Conservation (phyloP, 2,888 invertebrate genomes). For the Leucoptera coffeella region DNA sequence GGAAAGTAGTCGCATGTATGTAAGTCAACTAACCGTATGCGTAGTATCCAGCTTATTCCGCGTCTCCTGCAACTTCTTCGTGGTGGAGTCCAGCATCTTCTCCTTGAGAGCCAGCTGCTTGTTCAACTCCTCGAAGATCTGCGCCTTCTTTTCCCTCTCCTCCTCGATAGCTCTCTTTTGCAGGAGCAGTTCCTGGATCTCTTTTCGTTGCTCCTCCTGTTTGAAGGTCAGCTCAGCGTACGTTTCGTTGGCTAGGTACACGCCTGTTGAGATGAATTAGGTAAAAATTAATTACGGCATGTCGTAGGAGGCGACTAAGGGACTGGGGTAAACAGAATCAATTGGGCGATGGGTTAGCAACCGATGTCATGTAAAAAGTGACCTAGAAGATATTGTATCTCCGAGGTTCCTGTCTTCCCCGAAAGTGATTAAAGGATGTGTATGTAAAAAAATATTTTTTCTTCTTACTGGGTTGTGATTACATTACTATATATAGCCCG, state of each 20-base stretch:
- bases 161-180: constrained; percentile 63
- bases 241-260: constrained; percentile 81
- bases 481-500: too few relatives aligned
- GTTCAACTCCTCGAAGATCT: constrained; percentile 41
- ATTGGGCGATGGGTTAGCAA: too few relatives aligned
- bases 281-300: constrained; percentile 1
- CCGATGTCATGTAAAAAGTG: too few relatives aligned
- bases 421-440: too few relatives aligned
- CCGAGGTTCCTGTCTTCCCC: too few relatives aligned
- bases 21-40: constrained; percentile 25
- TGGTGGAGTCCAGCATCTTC: constrained; percentile 27
- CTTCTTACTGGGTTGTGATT: too few relatives aligned
- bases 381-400: too few relatives aligned
- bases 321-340: too few relatives aligned
- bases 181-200: constrained; percentile 63
- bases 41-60: constrained; percentile 38
- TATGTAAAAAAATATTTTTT: background rate
- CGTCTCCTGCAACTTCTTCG: constrained; percentile 29
- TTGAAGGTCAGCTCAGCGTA: constrained; percentile 64
- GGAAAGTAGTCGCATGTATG: too few relatives aligned
- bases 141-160: constrained; percentile 57
- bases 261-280: constrained; percentile 47
- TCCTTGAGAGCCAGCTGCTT: constrained; percentile 32
- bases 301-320: too few relatives aligned
- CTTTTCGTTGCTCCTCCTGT: constrained; percentile 59